Conservation (phyloP, 2,888 invertebrate genomes). For the Eupsilia transversa region DNA sequence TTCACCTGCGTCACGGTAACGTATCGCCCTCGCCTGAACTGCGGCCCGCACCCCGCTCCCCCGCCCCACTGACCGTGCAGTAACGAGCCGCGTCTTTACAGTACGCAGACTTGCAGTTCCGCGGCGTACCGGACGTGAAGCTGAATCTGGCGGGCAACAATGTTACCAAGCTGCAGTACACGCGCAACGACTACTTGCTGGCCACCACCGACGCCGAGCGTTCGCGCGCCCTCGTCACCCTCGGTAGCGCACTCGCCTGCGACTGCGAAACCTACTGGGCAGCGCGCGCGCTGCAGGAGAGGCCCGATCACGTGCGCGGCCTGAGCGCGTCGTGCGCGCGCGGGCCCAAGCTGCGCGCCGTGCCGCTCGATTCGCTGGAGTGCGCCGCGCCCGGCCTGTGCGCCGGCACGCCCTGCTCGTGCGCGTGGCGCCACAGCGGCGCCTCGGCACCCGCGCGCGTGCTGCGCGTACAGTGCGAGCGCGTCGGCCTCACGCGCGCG, state of each 20-base stretch:
- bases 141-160: slow-evolving; percentile 39
- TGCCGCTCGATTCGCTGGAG: not conserved
- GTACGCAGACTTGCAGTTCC: slow-evolving; percentile 56
- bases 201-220: not conserved
- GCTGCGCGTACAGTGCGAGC: slow-evolving; percentile 15
- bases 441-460: not conserved
- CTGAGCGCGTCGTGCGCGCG: not conserved
- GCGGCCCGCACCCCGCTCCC: not conserved
- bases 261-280: slow-evolving; percentile 62
- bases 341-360: not conserved
- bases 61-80: not conserved
- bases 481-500: not conserved
- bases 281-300: slow-evolving; percentile 35
- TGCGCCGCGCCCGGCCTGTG: slow-evolving; percentile 19
- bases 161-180: slow-evolving; percentile 39
- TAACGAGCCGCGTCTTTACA: slow-evolving; percentile 20
- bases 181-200: slow-evolving; percentile 16
- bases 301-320: slow-evolving; percentile 9
- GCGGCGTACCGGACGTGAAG: not conserved
- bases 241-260: slow-evolving; percentile 42
- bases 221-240: slow-evolving; percentile 9
- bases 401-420: slow-evolving; percentile 6
- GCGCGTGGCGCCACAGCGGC: slow-evolving; percentile 1
- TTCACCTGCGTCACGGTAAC: slow-evolving; percentile 50
- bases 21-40: not conserved